These are phyloP conservation scores for Enoplosus armatus DNA, from an alignment of 2,797 vertebrate genomes.

Conservation along the genomic window DNA sequence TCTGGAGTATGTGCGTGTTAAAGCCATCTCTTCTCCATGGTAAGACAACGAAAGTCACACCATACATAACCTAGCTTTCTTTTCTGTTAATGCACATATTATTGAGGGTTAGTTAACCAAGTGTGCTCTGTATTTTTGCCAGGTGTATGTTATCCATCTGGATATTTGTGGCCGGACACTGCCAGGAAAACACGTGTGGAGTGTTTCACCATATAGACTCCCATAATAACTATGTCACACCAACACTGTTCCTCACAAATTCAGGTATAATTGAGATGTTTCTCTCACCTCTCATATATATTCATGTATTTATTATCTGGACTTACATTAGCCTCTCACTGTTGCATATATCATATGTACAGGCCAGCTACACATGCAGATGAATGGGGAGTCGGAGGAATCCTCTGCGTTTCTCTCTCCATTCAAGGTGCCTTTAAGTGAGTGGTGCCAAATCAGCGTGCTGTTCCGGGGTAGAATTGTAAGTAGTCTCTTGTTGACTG, in stretches of 20 bases:
- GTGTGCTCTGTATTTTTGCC: not conserved
- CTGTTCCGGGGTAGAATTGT: constrained; percentile 74
- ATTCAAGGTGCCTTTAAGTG: constrained; percentile 76
- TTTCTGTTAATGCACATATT: not conserved
- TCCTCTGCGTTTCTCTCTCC: constrained; percentile 78
- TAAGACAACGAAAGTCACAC: constrained; percentile 51
- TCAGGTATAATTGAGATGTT: constrained; percentile 71
- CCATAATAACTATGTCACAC: constrained; percentile 77
- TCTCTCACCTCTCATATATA: not conserved
- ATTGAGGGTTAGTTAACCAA: not conserved
- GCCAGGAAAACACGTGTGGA: constrained; percentile 75
- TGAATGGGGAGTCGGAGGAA: constrained; percentile 60
- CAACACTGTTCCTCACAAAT: constrained; percentile 78
- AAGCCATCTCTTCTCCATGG: constrained; percentile 79
- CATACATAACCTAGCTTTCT: not conserved
- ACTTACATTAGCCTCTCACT: not conserved
- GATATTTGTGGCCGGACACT: constrained; percentile 81
- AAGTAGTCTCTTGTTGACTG: constrained; percentile 42
- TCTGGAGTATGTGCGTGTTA: constrained; percentile 80
- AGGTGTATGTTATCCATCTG: constrained; percentile 85
- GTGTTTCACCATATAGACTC: constrained; percentile 82
- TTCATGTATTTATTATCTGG: not conserved
- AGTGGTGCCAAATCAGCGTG: constrained; percentile 84
- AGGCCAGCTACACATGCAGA: constrained; percentile 86
- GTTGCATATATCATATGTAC: constrained; percentile 3